phyloP scores from a whole-genome alignment of 2,113 vertebrate genomes.

The Elephantulus edwardii region DNA sequence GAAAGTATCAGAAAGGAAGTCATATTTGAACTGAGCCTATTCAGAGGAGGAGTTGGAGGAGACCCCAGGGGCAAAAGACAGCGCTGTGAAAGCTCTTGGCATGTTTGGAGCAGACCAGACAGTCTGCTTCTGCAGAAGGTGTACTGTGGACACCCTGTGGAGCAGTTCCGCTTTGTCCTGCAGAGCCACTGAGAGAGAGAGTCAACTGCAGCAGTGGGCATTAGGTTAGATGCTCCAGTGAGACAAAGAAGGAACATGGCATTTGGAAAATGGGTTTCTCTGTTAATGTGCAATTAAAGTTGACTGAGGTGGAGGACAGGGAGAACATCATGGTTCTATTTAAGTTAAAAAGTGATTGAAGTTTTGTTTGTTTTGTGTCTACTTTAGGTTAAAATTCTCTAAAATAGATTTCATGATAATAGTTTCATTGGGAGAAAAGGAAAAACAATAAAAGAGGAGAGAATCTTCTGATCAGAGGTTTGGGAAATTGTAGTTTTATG shows the following conservation, averaged over 20 bases:
- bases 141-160: too few species aligned
- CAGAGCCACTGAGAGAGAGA: too few species aligned
- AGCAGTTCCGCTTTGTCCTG: too few species aligned
- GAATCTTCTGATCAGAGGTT: not conserved
- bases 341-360: conserved; percentile 10
- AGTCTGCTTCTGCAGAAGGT: too few species aligned
- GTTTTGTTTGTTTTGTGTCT: not conserved
- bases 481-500: conserved; percentile 16
- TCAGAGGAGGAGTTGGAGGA: not conserved
- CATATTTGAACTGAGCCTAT: not conserved
- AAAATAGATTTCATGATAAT: not conserved
- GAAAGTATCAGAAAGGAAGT: not conserved
- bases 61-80: not conserved
- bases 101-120: not conserved
- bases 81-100: not conserved
- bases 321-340: not conserved
- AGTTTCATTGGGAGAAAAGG: not conserved
- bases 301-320: not conserved
- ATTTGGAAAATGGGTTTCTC: conserved; percentile 7
- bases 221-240: not conserved
- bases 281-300: not conserved
- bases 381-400: not conserved
- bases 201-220: too few species aligned
- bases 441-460: too few species aligned
- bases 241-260: not conserved